Percentiles rank a stretch among this genome's conserved stretches.
Evolutionary conservation across 1,140 invertebrate genomes (phyloP).

Genomic region (Pteromalus puparum): DNA sequence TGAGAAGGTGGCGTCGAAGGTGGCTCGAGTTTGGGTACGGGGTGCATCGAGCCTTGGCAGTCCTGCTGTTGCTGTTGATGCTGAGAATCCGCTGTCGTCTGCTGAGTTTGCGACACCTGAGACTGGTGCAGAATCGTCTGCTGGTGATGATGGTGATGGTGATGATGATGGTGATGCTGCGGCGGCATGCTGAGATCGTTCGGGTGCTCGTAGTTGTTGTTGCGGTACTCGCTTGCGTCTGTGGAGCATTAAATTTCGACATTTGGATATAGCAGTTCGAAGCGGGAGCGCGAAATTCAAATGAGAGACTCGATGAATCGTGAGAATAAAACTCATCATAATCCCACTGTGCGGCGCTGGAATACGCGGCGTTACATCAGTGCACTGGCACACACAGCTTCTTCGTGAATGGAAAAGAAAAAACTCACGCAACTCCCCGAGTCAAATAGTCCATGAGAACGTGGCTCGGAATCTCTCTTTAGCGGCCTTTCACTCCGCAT

Average conservation of each 20-base stretch:
- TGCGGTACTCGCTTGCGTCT: constrained; percentile 69
- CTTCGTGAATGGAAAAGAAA: not conserved
- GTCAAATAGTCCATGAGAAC: constrained; percentile 25
- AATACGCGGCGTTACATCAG: not conserved
- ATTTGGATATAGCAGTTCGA: no score
- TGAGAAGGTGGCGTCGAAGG: constrained; percentile 75
- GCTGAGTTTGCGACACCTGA: constrained; percentile 63
- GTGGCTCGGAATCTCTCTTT: constrained; percentile 13
- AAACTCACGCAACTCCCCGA: constrained; percentile 30
- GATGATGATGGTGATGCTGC: constrained; percentile 62
- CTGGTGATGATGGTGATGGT: constrained; percentile 64
- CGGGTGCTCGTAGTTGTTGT: constrained; percentile 67
- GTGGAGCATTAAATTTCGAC: not conserved
- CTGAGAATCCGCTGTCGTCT: constrained; percentile 52
- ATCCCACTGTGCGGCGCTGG: constrained; percentile 13
- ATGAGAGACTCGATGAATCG: constrained; percentile 1
- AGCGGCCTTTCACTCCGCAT: constrained; percentile 9
- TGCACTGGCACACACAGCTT: not conserved
- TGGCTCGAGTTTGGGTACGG: constrained; percentile 77
- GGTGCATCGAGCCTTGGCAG: constrained; percentile 63
- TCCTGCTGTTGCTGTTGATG: constrained; percentile 63
- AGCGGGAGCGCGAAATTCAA: not conserved
- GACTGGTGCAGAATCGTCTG: constrained; percentile 62
- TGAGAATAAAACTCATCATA: constrained; percentile 27
- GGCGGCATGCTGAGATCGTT: constrained; percentile 68